Conservation (phyloP, 2,797 vertebrate genomes). For the Gadopsis bispinosus region DNA sequence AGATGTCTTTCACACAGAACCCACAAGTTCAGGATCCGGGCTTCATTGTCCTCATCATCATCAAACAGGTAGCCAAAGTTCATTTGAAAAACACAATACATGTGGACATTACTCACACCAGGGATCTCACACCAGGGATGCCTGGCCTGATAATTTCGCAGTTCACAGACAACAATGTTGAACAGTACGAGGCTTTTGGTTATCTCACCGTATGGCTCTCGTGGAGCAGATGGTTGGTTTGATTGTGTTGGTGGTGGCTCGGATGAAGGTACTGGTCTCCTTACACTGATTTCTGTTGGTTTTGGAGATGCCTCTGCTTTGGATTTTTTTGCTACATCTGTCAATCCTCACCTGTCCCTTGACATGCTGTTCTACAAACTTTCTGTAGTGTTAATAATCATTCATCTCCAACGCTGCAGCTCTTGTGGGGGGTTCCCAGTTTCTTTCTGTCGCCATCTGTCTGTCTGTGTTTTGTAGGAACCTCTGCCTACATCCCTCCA, state of each 20-base stretch:
- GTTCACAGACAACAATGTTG: conserved; percentile 30
- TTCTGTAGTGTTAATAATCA: background rate
- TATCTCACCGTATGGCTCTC: background rate
- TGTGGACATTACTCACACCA: conserved; percentile 14
- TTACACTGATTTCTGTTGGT: conserved; percentile 24
- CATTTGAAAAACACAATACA: background rate
- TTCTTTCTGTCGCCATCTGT: background rate
- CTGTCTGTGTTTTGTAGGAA: background rate
- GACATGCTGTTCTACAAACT: conserved; percentile 41
- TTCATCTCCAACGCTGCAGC: too few relatives aligned
- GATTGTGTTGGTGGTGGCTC: background rate
- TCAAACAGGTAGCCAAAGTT: background rate
- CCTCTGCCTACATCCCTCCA: background rate
- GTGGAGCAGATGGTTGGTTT: conserved; percentile 19
- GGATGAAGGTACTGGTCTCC: conserved; percentile 50
- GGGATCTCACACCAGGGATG: conserved; percentile 39
- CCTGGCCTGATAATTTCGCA: background rate
- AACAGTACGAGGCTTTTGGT: conserved; percentile 42
- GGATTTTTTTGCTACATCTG: background rate
- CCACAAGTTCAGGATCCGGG: background rate
- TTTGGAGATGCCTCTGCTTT: fast-evolving
- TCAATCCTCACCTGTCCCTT: fast-evolving
- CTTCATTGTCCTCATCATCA: background rate
- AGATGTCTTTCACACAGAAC: background rate
- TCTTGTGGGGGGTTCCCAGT: too few relatives aligned